Evolutionary conservation across 2,113 vertebrate species (phyloP).

Genomic region (Phyllopteryx taeniolatus): DNA sequence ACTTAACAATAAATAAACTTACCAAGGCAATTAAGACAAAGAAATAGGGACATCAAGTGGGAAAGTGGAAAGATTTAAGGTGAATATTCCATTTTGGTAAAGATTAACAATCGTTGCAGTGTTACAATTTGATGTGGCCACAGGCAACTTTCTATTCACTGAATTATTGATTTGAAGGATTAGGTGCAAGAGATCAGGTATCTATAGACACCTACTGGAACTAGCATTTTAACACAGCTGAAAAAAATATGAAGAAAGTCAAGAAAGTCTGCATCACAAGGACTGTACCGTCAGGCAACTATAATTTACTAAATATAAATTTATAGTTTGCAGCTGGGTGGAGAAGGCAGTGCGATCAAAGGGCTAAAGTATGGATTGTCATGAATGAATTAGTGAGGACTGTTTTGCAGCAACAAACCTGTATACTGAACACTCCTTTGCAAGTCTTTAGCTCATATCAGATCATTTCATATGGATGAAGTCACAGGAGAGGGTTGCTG

Average conservation of each 20-base stretch:
- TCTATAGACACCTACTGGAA: neutral
- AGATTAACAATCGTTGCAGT: neutral
- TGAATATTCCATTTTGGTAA: neutral
- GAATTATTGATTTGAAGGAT: neutral
- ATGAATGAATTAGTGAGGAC: slow-evolving; percentile 28
- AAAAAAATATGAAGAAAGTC: neutral
- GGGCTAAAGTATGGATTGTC: slow-evolving; percentile 9
- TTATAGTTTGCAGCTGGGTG: slow-evolving; percentile 5
- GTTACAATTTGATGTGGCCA: neutral
- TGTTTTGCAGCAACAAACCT: slow-evolving; percentile 11
- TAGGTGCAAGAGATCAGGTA: neutral
- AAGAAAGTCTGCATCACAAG: neutral
- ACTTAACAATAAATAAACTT: slow-evolving; percentile 41
- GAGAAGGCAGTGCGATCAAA: slow-evolving; percentile 31
- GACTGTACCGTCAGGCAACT: slow-evolving; percentile 18
- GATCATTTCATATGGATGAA: slow-evolving; percentile 4
- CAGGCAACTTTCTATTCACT: neutral
- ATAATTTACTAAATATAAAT: slow-evolving; percentile 20
- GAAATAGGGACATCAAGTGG: neutral
- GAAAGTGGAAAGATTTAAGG: neutral
- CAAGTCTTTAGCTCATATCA: slow-evolving; percentile 1
- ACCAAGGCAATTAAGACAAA: neutral
- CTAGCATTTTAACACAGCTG: neutral
- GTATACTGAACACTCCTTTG: slow-evolving; percentile 7
- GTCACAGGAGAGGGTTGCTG: neutral